These are phyloP conservation scores for Eristalinus sepulchralis DNA, from an alignment of 2,888 invertebrate genomes.

Conservation along the genomic window DNA sequence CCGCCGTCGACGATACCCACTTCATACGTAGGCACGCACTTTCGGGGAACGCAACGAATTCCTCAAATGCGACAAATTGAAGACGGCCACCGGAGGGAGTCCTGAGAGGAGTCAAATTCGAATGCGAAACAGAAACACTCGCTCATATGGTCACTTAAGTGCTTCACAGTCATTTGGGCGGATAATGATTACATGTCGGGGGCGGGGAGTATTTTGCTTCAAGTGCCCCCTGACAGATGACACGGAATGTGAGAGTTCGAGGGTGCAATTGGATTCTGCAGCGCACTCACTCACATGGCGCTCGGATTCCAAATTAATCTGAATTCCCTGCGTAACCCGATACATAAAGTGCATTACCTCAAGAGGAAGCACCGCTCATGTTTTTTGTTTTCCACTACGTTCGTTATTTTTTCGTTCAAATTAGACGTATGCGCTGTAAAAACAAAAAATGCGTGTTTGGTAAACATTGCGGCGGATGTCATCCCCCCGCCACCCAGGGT, in stretches of 20 bases:
- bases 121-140: not conserved
- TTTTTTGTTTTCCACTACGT: not conserved
- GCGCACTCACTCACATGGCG: conserved; percentile 42
- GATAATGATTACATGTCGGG: conserved; percentile 52
- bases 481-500: conserved; percentile 51
- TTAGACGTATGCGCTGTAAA: conserved; percentile 35
- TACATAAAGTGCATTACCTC: conserved; percentile 59
- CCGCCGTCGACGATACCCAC: not conserved
- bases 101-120: conserved; percentile 42
- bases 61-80: conserved; percentile 31
- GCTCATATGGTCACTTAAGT: conserved; percentile 60
- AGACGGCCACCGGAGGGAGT: conserved; percentile 13
- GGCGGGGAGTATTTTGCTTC: conserved; percentile 38
- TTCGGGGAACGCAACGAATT: not conserved
- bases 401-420: conserved; percentile 29
- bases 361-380: conserved; percentile 7
- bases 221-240: conserved; percentile 41
- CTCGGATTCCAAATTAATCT: conserved; percentile 53
- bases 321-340: conserved; percentile 53
- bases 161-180: conserved; percentile 55
- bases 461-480: conserved; percentile 63
- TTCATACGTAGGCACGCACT: conserved; percentile 5
- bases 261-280: conserved; percentile 52
- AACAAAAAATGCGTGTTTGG: conserved; percentile 28
- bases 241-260: conserved; percentile 16